Evolutionary conservation across 2,113 vertebrate genomes (phyloP).

Genomic region (Coreoperca whiteheadi): DNA sequence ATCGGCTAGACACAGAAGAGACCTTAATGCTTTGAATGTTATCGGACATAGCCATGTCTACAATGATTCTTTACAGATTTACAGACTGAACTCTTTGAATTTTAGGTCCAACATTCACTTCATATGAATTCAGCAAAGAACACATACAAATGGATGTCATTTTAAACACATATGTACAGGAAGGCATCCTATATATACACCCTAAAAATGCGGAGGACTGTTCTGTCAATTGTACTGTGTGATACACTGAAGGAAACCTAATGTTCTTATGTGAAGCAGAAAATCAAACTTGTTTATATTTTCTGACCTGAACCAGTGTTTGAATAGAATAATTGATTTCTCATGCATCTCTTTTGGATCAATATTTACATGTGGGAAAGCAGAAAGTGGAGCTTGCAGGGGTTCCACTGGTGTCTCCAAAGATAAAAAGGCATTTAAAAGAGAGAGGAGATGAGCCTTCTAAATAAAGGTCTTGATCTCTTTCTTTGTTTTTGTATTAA

Average conservation of each 20-base stretch:
- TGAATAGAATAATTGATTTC: slow-evolving; percentile 72
- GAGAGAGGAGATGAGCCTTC: slow-evolving; percentile 45
- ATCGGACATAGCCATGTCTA: slow-evolving; percentile 33
- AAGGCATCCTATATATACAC: not conserved
- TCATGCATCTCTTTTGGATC: slow-evolving; percentile 72
- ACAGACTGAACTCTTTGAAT: not conserved
- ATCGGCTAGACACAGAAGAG: slow-evolving; percentile 39
- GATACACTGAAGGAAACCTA: slow-evolving; percentile 17
- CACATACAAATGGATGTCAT: not conserved
- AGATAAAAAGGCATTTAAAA: slow-evolving; percentile 55
- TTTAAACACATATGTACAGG: slow-evolving; percentile 1
- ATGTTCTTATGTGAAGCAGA: slow-evolving; percentile 49
- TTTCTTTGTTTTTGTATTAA: slow-evolving; percentile 39
- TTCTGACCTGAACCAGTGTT: slow-evolving; percentile 60
- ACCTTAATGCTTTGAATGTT: slow-evolving; percentile 48
- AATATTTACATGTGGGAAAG: slow-evolving; percentile 69
- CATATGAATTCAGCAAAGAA: not conserved
- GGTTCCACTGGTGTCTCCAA: slow-evolving; percentile 59
- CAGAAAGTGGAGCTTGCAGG: slow-evolving; percentile 45
- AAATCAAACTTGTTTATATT: slow-evolving; percentile 68
- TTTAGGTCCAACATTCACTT: not conserved
- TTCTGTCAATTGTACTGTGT: not conserved
- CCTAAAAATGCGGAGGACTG: not conserved
- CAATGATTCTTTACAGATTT: slow-evolving; percentile 22
- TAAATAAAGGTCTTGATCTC: slow-evolving; percentile 63